Base-by-base conservation (phyloP, 2,113 vertebrate species). In the Caranx ignobilis region DNA sequence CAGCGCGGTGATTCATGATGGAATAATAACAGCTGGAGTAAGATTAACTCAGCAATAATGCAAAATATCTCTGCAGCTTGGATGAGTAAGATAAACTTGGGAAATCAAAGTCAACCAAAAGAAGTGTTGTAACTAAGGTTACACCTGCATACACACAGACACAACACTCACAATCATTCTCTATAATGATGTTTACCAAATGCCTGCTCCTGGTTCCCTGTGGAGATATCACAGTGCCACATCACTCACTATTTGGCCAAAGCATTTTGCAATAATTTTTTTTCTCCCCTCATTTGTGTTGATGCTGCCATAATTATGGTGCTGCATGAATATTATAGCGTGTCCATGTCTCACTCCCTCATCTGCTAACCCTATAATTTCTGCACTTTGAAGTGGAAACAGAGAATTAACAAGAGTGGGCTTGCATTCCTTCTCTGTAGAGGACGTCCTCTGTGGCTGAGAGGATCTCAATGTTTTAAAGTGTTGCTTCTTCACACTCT, bases 361-460 rank as follows among this genome's bases (percentile, higher is more conserved):
- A 31, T 67, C 72, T 47, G 39, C 43, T 43, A 87, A 83, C 74
- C 79, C 81, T 87, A 31, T 83, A 11, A 90, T 91, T 92, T 85
- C 71, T 85, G 47, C 57, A 43, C 86, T 90, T 88, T 89, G 56
- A 89, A 89, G 87, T 69, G 68, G 54, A 71, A 66, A 63, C 61
- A n/a, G 62, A 63, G 71, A 88, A 83, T 85, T 87, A 90, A 87
- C 64, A 56, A 88, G 87, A 79, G 50, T 45, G 52, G 60, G 21
- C 76, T 77, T 87, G 78, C 84, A 83, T 88, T 87, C 62, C 62
- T 81, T 32, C 64, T 61, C 75, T 65, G 63, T 48, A 43, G 39
- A 78, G 78, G 75, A 65, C 47, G 32, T 85, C 83, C 26, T 86
- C 72, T 87, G 68, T 48, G 77, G 67, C 71, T 62, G 54, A 32